Evolutionary conservation across 2,113 vertebrate genomes (phyloP).

Genomic region (Gymnogyps californianus): DNA sequence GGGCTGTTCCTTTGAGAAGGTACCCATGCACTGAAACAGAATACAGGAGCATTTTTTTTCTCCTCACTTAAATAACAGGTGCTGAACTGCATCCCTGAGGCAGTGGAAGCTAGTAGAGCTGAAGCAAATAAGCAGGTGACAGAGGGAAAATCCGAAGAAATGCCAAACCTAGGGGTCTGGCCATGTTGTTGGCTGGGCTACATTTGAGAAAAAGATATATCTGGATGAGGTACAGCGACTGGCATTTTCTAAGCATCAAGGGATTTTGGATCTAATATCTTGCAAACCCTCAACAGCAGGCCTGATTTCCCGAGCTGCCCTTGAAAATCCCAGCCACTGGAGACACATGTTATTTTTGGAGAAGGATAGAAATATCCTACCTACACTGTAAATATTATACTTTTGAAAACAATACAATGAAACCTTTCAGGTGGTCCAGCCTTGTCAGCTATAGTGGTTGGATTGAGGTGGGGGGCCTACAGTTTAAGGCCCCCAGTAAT

Average conservation of each 20-base stretch:
- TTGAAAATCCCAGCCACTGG: neutral
- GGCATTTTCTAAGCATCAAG: neutral
- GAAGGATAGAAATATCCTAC: neutral
- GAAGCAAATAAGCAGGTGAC: neutral
- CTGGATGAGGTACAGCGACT: neutral
- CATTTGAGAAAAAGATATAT: neutral
- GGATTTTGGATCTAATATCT: neutral
- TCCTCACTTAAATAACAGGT: neutral
- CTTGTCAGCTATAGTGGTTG: neutral
- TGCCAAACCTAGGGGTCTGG: neutral
- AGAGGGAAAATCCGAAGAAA: neutral
- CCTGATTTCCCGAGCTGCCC: neutral
- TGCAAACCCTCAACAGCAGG: neutral
- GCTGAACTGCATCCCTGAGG: neutral
- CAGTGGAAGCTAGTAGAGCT: neutral
- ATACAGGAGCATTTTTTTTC: neutral
- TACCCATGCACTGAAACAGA: rapidly evolving
- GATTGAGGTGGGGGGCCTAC: neutral
- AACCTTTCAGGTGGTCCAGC: neutral
- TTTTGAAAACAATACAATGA: neutral
- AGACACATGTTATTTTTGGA: neutral
- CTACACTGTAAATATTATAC: neutral
- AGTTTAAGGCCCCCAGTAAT: neutral
- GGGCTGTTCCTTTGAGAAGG: neutral
- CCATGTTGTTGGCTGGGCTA: neutral